Evolutionary conservation across 2,888 invertebrate genomes (phyloP), one percentile per base, ranked within the genome.

Genomic region (Amiota minor): DNA sequence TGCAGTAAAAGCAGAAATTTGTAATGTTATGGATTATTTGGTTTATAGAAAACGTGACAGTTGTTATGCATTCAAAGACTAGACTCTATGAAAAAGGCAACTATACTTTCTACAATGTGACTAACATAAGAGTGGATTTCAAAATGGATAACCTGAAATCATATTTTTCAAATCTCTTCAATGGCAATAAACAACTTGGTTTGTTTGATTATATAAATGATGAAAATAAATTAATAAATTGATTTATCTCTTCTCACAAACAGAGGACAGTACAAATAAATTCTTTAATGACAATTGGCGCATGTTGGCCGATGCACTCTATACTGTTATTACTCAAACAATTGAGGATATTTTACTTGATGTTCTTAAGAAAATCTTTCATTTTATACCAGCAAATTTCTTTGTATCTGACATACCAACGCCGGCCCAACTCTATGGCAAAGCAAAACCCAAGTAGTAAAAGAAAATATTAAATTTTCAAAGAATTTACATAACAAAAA

Each of bases 271-370:
- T 81, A 94, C 94, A 2, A 94, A 94, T 83, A 92, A 92, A 45
- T 94, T 94, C 86, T 91, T 94, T 77, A 94, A 94, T 87, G 93
- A 93, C 69, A 94, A 94, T 84, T 94, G 94, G 94, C 91, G 92
- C 67, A 93, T 94, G 81, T 92, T 94, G 1, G 92, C 93, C 0
- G 94, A 94, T 86, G 93, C 94, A 2, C 88, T 94, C 50, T 91
- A 93, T 80, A 93, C 93, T 50, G 93, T 94, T 79, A 90, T 94
- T 76, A 91, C 93, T 1, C 93, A 92, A 88, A 94, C 94, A 1
- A 93, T 94, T 68, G 92, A 94, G 89, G 93, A 94, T 79, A 93
- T 94, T 79, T 91, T 94, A 82, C 89, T 94, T 47, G 92, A 92
- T 74, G 93, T 94, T 77, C 89, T 94, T 84, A 91, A 92, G 83